Percentiles rank a stretch among this genome's conserved stretches.
Conservation (phyloP, 2,888 invertebrate genomes). For the Abrostola tripartita region DNA sequence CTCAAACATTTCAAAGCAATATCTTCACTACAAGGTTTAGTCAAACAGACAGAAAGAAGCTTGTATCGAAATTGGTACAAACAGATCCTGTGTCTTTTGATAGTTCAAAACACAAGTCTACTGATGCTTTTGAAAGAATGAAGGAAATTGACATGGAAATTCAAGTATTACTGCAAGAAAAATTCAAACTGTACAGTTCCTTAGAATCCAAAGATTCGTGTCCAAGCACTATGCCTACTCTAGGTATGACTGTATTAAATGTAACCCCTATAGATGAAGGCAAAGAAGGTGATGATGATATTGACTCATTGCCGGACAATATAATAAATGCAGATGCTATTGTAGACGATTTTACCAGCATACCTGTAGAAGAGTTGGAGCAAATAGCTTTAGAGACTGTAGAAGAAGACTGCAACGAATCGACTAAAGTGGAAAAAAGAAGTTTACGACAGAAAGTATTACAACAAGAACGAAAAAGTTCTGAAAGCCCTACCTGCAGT, state of each 20-base stretch:
- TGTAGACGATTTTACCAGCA: constrained; percentile 76
- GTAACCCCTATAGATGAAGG: constrained; percentile 63
- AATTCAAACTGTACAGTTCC: constrained; percentile 87
- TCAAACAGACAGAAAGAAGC: constrained; percentile 70
- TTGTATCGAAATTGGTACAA: constrained; percentile 65
- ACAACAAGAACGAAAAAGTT: constrained; percentile 59
- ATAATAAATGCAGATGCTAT: constrained; percentile 71
- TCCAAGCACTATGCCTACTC: constrained; percentile 69
- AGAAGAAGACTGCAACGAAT: constrained; percentile 54
- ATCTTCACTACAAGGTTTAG: constrained; percentile 56
- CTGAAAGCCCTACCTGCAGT: constrained; percentile 67
- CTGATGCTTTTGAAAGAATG: constrained; percentile 86
- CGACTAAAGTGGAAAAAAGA: constrained; percentile 55
- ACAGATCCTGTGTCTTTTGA: constrained; percentile 66
- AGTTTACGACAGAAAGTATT: constrained; percentile 61
- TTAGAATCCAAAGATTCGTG: constrained; percentile 76
- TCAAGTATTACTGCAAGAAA: constrained; percentile 87
- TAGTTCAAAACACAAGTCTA: constrained; percentile 57
- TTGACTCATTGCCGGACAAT: constrained; percentile 30
- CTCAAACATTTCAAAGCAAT: constrained; percentile 67
- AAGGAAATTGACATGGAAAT: constrained; percentile 89
- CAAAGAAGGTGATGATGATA: constrained; percentile 35
- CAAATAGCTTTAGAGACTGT: constrained; percentile 78
- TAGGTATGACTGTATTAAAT: constrained; percentile 82
- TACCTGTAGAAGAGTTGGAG: constrained; percentile 81